Percentiles rank a stretch among this genome's conserved stretches.
Conservation (phyloP, 2,888 invertebrate species). For the Agrochola lychnidis region DNA sequence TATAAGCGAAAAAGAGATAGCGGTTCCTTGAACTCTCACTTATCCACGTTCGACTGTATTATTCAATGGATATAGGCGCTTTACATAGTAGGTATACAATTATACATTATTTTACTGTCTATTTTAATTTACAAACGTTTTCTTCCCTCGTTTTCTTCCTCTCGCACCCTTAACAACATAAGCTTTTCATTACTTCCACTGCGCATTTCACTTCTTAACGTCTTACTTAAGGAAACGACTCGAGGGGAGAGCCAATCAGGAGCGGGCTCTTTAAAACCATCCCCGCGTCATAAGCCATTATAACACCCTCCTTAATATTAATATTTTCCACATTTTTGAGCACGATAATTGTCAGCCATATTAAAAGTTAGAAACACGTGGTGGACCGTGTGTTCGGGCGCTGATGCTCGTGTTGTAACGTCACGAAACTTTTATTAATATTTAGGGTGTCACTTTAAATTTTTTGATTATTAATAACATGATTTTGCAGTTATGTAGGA, state of each 20-base stretch:
- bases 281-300: constrained; percentile 77
- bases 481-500: constrained; percentile 41
- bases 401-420: constrained; percentile 65
- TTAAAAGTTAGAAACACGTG: constrained; percentile 85
- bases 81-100: not conserved
- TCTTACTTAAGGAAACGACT: constrained; percentile 59
- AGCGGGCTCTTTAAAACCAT: constrained; percentile 67
- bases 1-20: too few species aligned
- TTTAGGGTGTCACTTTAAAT: constrained; percentile 48
- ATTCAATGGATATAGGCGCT: too few species aligned
- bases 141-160: constrained; percentile 20
- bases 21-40: too few species aligned
- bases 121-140: constrained; percentile 14
- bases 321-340: constrained; percentile 86
- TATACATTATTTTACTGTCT: not conserved
- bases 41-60: too few species aligned
- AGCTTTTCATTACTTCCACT: constrained; percentile 55
- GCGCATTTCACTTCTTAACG: constrained; percentile 58
- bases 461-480: constrained; percentile 34
- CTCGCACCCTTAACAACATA: constrained; percentile 35
- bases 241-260: constrained; percentile 67
- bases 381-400: constrained; percentile 67
- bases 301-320: constrained; percentile 82
- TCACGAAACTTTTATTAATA: constrained; percentile 68
- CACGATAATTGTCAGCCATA: constrained; percentile 86